Conservation (phyloP, 2,797 vertebrate genomes). For the Telmatherina bonti region DNA sequence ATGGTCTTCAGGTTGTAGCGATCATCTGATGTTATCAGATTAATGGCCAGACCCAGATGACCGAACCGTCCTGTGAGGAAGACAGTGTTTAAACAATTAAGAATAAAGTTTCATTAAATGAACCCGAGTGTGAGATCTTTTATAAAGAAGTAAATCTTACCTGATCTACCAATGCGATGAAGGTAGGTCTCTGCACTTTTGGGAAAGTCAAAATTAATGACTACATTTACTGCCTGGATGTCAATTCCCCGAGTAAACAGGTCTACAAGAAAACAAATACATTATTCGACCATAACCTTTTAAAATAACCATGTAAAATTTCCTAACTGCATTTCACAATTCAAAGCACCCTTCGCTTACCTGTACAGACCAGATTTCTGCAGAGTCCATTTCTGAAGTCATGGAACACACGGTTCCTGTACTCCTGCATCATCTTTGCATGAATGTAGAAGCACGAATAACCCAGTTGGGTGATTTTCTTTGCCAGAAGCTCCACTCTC, state of each 20-base stretch:
- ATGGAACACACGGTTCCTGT: constrained; percentile 87
- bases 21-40: constrained; percentile 84
- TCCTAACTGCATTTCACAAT: not conserved
- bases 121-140: not conserved
- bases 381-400: constrained; percentile 88
- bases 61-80: constrained; percentile 76
- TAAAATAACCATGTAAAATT: not conserved
- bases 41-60: constrained; percentile 84
- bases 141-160: constrained; percentile 43
- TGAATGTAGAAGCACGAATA: constrained; percentile 89
- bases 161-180: constrained; percentile 85
- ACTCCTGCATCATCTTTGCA: constrained; percentile 90
- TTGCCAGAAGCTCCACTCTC: constrained; percentile 85
- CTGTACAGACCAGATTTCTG: constrained; percentile 87
- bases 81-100: not conserved
- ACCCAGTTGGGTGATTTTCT: constrained; percentile 86
- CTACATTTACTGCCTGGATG: constrained; percentile 86
- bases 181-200: constrained; percentile 86
- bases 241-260: constrained; percentile 82
- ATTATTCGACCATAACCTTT: constrained; percentile 1
- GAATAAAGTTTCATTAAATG: not conserved
- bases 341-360: constrained; percentile 58
- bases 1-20: constrained; percentile 83
- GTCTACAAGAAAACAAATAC: constrained; percentile 45
- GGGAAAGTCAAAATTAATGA: constrained; percentile 87